These are phyloP conservation scores for Phoebastria nigripes DNA, from an alignment of 2,797 vertebrate species.

Conservation along the genomic window DNA sequence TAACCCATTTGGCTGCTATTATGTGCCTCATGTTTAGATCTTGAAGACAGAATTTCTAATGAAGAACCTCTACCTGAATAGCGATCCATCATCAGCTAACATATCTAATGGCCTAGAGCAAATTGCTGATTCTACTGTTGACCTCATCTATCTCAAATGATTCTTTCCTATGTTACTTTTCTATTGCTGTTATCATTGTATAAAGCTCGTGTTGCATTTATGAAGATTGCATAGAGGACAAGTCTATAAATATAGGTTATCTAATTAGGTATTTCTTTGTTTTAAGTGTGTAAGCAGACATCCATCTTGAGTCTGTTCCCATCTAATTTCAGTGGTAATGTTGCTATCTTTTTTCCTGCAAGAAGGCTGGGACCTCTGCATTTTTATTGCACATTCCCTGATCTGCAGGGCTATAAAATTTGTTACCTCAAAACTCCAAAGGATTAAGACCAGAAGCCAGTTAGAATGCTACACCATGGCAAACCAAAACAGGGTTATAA, in stretches of 20 bases:
- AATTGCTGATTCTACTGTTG: not conserved
- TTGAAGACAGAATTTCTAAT: not conserved
- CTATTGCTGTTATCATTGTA: not conserved
- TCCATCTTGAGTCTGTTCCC: not conserved
- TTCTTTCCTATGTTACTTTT: not conserved
- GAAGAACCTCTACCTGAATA: not conserved
- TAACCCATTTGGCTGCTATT: not conserved
- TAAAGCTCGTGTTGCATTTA: not conserved
- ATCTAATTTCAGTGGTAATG: not conserved
- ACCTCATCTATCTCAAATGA: not conserved
- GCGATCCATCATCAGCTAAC: not conserved
- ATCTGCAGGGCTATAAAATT: not conserved
- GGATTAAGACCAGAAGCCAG: not conserved
- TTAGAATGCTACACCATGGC: not conserved
- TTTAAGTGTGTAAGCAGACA: not conserved
- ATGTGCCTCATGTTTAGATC: not conserved
- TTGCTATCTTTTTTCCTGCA: not conserved
- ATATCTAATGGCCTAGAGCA: not conserved
- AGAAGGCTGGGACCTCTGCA: not conserved
- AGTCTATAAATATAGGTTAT: not conserved
- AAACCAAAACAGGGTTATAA: not conserved
- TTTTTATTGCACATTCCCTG: not conserved
- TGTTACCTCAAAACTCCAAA: not conserved
- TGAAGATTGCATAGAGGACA: not conserved
- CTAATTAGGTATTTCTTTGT: not conserved